These are phyloP conservation scores for Bufo bufo DNA, from an alignment of 2,113 vertebrate genomes.

Conservation along the genomic window DNA sequence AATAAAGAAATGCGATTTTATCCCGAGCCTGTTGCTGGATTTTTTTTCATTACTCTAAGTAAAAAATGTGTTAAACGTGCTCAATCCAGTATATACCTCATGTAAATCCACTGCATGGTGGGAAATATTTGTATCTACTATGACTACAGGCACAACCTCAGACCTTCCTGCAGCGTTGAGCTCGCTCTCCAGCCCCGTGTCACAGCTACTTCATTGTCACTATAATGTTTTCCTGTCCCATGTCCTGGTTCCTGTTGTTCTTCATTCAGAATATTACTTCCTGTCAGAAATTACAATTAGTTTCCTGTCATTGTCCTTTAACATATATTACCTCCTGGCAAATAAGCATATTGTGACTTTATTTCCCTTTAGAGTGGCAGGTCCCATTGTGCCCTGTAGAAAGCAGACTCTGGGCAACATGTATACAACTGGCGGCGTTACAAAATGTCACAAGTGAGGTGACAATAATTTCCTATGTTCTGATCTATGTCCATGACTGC, in stretches of 20 bases:
- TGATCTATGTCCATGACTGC: neutral
- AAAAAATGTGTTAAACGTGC: too few species aligned
- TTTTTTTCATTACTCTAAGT: too few species aligned
- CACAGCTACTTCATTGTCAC: neutral
- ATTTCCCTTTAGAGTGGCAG: neutral
- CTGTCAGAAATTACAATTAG: neutral
- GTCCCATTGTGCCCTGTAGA: neutral
- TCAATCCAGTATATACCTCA: too few species aligned
- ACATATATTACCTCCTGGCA: constrained; percentile 1
- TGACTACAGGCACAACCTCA: neutral
- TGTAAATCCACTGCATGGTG: too few species aligned
- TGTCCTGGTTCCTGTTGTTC: constrained; percentile 7
- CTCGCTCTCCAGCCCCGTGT: neutral
- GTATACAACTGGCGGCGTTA: neutral
- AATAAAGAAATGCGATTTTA: too few species aligned
- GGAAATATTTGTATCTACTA: too few species aligned
- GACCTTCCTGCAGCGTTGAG: neutral
- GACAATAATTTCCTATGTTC: neutral
- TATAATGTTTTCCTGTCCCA: neutral
- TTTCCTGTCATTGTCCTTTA: constrained; percentile 2
- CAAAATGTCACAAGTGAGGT: neutral
- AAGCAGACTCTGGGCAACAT: neutral
- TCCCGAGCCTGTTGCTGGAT: too few species aligned
- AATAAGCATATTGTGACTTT: neutral
- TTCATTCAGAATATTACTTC: neutral